phyloP scores from a whole-genome alignment of 2,113 vertebrate species.

The Thermophis baileyi region DNA sequence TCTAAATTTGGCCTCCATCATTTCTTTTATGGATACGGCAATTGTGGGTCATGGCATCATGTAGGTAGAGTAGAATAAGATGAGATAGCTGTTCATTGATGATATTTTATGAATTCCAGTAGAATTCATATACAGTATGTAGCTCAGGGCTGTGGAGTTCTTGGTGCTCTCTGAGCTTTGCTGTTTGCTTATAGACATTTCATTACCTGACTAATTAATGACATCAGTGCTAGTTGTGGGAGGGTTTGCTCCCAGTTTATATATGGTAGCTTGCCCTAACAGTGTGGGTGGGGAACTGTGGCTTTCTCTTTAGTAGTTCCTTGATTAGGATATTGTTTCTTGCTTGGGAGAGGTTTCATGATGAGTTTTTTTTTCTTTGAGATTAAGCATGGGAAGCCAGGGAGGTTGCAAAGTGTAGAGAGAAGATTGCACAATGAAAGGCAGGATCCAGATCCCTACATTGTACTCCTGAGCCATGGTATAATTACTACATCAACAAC shows the following conservation, averaged over 20 bases:
- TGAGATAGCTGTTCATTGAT: background rate
- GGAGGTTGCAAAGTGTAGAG: background rate
- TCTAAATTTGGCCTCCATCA: background rate
- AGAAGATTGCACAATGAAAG: background rate
- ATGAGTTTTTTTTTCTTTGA: background rate
- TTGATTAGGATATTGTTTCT: background rate
- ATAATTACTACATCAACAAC: background rate
- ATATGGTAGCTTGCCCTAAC: background rate
- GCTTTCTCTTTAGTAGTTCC: background rate
- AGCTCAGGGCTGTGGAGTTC: background rate
- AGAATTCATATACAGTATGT: background rate
- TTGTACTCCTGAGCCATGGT: background rate
- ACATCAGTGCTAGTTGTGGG: background rate
- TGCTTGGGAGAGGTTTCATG: background rate
- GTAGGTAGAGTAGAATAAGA: background rate
- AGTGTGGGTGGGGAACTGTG: background rate
- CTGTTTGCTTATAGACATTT: background rate
- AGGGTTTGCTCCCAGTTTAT: background rate
- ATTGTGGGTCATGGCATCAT: background rate
- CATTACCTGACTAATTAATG: background rate
- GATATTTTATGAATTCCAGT: background rate
- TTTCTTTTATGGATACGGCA: background rate
- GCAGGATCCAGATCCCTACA: background rate
- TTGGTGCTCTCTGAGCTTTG: background rate
- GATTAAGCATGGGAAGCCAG: background rate